Evolutionary conservation across 2,797 vertebrate species (phyloP).

Genomic region (Oreortyx pictus): DNA sequence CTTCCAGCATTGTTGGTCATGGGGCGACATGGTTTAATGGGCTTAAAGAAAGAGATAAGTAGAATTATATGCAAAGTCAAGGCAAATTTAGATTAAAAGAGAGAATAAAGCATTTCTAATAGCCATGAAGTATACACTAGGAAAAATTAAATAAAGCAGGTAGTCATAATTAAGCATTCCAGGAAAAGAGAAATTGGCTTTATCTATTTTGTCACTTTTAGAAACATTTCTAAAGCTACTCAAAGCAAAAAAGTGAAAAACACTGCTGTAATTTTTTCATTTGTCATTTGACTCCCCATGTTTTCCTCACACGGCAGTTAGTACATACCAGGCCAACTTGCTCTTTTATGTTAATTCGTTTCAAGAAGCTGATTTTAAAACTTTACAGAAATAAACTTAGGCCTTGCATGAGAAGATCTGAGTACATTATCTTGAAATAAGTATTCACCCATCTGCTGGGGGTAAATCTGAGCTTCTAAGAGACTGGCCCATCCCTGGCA

Average conservation of each 20-base stretch:
- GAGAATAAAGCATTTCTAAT: conserved; percentile 56
- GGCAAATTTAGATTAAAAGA: conserved; percentile 56
- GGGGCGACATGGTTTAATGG: conserved; percentile 88
- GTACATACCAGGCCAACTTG: rapidly evolving
- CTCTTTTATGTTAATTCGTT: not conserved
- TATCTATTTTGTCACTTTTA: not conserved
- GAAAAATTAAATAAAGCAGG: conserved; percentile 44
- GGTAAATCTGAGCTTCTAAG: not conserved
- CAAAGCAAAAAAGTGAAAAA: not conserved
- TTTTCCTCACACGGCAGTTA: not conserved
- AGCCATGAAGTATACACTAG: conserved; percentile 30
- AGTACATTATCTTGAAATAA: not conserved
- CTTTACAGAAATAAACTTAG: not conserved
- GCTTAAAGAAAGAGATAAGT: conserved; percentile 74
- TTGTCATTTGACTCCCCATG: not conserved
- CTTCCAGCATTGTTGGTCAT: conserved; percentile 97
- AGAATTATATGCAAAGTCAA: conserved; percentile 51
- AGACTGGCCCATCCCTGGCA: not conserved
- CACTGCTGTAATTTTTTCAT: not conserved
- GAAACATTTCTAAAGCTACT: conserved; percentile 16
- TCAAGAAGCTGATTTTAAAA: not conserved
- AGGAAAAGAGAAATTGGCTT: not conserved
- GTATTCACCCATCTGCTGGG: not conserved
- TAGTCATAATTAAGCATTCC: not conserved
- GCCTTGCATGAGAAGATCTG: not conserved